Conservation (phyloP, 1,140 invertebrate species). For the Drosophila simulans region DNA sequence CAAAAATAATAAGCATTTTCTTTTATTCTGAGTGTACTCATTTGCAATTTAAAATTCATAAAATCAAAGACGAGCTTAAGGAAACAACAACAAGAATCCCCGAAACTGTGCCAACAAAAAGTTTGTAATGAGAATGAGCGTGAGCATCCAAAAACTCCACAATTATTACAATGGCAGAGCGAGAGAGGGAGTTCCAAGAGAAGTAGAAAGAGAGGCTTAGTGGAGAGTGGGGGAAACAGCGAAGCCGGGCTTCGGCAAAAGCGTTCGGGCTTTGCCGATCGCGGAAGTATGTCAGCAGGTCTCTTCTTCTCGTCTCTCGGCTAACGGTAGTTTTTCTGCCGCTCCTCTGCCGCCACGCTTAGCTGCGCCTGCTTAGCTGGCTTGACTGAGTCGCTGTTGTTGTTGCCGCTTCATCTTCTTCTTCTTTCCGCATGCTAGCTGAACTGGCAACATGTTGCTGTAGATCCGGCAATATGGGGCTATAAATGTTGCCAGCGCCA, state of each 20-base stretch:
- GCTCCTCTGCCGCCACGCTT: constrained; percentile 58
- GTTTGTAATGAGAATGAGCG: constrained; percentile 48
- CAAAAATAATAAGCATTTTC: too few relatives aligned
- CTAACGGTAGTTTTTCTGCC: constrained; percentile 81
- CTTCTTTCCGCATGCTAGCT: constrained; percentile 59
- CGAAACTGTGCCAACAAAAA: constrained; percentile 62
- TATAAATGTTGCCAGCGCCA: constrained; percentile 54
- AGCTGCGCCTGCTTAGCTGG: constrained; percentile 75
- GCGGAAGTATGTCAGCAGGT: constrained; percentile 85
- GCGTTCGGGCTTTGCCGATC: constrained; percentile 61
- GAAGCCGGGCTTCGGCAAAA: constrained; percentile 25
- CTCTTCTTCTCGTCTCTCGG: constrained; percentile 59
- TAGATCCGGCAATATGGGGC: constrained; percentile 39
- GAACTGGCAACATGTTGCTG: constrained; percentile 64
- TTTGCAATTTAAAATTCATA: constrained; percentile 16
- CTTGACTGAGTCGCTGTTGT: constrained; percentile 28
- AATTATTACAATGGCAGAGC: constrained; percentile 44
- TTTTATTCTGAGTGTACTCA: constrained; percentile 8
- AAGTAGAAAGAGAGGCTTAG: constrained; percentile 15
- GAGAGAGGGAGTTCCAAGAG: constrained; percentile 14
- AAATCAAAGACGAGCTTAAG: constrained; percentile 27
- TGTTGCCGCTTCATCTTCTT: background rate
- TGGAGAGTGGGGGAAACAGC: constrained; percentile 9
- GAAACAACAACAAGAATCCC: constrained; percentile 30
- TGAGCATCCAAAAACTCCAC: constrained; percentile 36